Conservation (phyloP, 2,113 vertebrate species). For the Conger conger region DNA sequence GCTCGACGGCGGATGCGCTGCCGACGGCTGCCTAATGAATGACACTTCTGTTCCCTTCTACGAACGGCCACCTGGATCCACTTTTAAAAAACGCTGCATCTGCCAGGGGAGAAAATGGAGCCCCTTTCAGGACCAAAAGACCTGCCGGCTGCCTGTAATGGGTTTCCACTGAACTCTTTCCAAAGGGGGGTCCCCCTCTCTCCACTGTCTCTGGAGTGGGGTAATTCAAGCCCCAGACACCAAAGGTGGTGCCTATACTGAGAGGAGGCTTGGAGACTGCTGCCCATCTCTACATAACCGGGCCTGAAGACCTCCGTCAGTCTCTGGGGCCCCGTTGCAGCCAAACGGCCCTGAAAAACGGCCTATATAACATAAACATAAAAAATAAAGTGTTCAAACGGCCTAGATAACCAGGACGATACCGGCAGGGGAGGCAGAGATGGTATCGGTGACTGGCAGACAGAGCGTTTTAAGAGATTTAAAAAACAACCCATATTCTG, state of each 20-base stretch:
- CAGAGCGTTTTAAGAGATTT: background rate
- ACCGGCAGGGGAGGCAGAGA: background rate
- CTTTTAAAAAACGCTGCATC: background rate
- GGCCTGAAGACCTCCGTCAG: background rate
- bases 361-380: background rate
- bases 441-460: background rate
- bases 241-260: background rate
- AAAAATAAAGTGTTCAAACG: background rate
- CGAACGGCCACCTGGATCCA: background rate
- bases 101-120: background rate
- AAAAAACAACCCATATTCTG: background rate
- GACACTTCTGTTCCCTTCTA: background rate
- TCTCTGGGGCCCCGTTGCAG: background rate
- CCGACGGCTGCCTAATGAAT: background rate
- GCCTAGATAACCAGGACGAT: background rate
- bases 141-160: background rate
- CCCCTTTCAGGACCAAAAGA: background rate
- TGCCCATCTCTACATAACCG: too few species aligned
- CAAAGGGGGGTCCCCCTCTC: background rate
- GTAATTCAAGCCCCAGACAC: background rate
- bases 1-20: background rate
- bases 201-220: background rate
- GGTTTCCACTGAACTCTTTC: background rate
- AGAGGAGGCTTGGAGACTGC: too few species aligned
- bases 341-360: background rate